phyloP scores from a whole-genome alignment of 2,888 invertebrate genomes.

The Lumbricus terrestris region DNA sequence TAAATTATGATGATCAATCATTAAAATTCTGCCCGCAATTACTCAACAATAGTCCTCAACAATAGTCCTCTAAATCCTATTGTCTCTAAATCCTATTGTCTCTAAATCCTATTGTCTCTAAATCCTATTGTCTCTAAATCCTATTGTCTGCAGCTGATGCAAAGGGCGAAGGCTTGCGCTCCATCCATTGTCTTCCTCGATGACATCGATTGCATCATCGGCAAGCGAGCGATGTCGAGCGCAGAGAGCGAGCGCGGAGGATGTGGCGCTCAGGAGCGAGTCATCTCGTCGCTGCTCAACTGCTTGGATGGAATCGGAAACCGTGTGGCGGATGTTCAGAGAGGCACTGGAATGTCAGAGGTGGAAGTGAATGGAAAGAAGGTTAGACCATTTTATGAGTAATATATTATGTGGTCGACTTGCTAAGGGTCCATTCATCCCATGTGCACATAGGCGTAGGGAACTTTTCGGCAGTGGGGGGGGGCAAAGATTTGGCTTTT shows the following conservation, averaged over 20 bases:
- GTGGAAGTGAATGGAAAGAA: background rate
- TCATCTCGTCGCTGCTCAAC: slow-evolving; percentile 67
- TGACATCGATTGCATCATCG: slow-evolving; percentile 62
- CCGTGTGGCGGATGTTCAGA: background rate
- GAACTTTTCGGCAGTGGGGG: too few species aligned
- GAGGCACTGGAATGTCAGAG: background rate
- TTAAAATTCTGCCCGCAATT: too few species aligned
- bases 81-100: too few species aligned
- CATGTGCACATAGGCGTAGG: too few species aligned
- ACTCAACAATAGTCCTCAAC: too few species aligned
- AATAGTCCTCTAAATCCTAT: too few species aligned
- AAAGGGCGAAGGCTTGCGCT: slow-evolving; percentile 65
- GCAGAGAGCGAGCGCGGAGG: slow-evolving; percentile 41
- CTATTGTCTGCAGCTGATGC: background rate
- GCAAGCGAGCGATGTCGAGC: background rate
- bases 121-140: too few species aligned
- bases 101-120: too few species aligned
- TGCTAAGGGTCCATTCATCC: too few species aligned
- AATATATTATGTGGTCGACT: too few species aligned
- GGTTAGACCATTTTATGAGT: background rate
- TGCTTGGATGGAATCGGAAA: slow-evolving; percentile 70
- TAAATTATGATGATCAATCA: too few species aligned
- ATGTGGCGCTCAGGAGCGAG: slow-evolving; percentile 65
- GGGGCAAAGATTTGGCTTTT: too few species aligned
- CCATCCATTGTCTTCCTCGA: slow-evolving; percentile 69